Conservation (phyloP, 2,888 invertebrate species). For the Oscheius onirici region DNA sequence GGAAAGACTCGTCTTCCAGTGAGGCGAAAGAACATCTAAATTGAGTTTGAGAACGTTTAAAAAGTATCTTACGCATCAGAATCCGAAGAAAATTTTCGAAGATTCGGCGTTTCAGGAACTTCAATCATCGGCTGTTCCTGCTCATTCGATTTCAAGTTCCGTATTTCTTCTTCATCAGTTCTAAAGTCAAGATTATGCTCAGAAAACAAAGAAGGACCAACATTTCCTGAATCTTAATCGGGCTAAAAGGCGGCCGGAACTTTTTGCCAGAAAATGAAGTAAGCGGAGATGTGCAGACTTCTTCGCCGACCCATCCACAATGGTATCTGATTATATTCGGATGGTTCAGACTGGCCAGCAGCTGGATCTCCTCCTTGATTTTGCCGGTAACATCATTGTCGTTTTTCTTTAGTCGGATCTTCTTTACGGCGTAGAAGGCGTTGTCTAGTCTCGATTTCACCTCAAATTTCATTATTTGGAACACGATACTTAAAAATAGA, state of each 20-base stretch:
- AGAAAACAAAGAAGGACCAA: neutral
- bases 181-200: neutral
- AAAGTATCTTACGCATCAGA: conserved; percentile 1
- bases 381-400: conserved; percentile 33
- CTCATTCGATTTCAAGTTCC: neutral
- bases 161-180: conserved; percentile 11
- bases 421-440: conserved; percentile 72
- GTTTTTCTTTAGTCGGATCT: conserved; percentile 66
- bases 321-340: conserved; percentile 72
- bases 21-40: conserved; percentile 12
- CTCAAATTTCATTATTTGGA: too few relatives aligned
- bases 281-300: neutral
- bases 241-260: neutral
- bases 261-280: neutral
- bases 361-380: conserved; percentile 72
- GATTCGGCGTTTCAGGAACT: neutral
- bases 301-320: conserved; percentile 70
- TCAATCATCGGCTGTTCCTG: neutral
- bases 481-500: neutral
- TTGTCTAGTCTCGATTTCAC: conserved; percentile 64
- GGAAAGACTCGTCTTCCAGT: neutral
- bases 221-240: conserved; percentile 24
- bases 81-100: conserved; percentile 4
- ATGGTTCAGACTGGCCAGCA: conserved; percentile 71
- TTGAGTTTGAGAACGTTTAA: neutral